Evolutionary conservation across 1,140 invertebrate genomes (phyloP).

Genomic region (Drosophila rufa): DNA sequence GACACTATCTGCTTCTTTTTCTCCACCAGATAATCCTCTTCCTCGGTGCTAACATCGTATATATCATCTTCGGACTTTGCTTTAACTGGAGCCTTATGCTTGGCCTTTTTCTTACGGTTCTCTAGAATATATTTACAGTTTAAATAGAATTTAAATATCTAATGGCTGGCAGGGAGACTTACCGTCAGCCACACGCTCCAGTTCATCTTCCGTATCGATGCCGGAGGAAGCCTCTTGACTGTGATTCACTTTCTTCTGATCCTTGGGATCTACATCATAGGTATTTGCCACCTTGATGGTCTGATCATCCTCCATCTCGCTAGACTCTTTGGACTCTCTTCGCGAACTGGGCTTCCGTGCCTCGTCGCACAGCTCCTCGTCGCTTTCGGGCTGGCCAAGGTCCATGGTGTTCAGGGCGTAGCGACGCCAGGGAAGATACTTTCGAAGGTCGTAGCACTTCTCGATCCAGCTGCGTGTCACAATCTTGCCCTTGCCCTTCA

Average conservation of each 20-base stretch:
- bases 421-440: slow-evolving; percentile 90
- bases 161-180: not conserved
- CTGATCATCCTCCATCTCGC: slow-evolving; percentile 1
- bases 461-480: slow-evolving; percentile 92
- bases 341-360: slow-evolving; percentile 47
- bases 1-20: slow-evolving; percentile 28
- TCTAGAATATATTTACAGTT: slow-evolving; percentile 17
- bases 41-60: slow-evolving; percentile 69
- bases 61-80: slow-evolving; percentile 37
- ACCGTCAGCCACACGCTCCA: slow-evolving; percentile 85
- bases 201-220: slow-evolving; percentile 87
- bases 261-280: not conserved
- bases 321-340: slow-evolving; percentile 4
- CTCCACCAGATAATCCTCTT: slow-evolving; percentile 68
- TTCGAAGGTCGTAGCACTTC: slow-evolving; percentile 88
- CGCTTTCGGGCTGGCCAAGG: slow-evolving; percentile 85
- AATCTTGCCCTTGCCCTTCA: slow-evolving; percentile 89
- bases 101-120: slow-evolving; percentile 28
- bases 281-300: not conserved
- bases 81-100: slow-evolving; percentile 2
- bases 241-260: not conserved
- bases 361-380: slow-evolving; percentile 86
- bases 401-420: slow-evolving; percentile 87
- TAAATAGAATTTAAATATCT: not conserved
- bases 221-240: slow-evolving; percentile 46